Conservation (phyloP, 2,113 vertebrate species). For the Leptobrachium leishanense region DNA sequence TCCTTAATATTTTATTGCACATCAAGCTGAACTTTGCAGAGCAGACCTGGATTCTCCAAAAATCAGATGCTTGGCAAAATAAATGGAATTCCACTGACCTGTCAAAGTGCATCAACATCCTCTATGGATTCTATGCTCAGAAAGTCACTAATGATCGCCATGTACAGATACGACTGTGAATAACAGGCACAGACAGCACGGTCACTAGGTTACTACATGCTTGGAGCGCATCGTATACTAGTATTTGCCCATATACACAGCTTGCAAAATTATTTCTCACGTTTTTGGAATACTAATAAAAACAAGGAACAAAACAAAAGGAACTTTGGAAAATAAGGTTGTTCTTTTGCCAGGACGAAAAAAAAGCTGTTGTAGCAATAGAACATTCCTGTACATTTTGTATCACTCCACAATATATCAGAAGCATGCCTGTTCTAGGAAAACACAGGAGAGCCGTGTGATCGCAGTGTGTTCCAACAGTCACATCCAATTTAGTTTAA, state of each 20-base stretch:
- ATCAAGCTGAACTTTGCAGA: too few species aligned
- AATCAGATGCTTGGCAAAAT: background rate
- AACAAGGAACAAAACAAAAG: slow-evolving; percentile 25
- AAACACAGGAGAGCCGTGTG: slow-evolving; percentile 15
- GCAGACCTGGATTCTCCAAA: background rate
- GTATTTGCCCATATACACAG: background rate
- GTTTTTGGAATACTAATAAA: background rate
- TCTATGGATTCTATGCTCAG: background rate
- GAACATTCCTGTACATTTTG: slow-evolving; percentile 22
- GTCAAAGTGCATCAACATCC: background rate
- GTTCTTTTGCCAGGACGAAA: slow-evolving; percentile 21
- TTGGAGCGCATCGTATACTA: background rate
- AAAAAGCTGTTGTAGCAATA: slow-evolving; percentile 3
- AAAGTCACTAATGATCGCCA: background rate
- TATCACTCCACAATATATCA: slow-evolving; percentile 15
- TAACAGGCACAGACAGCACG: background rate
- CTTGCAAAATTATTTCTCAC: background rate
- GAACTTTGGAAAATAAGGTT: background rate
- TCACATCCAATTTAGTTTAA: slow-evolving; percentile 37
- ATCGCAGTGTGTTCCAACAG: slow-evolving; percentile 20
- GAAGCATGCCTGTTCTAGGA: slow-evolving; percentile 13
- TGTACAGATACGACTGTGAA: background rate
- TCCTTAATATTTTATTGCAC: too few species aligned
- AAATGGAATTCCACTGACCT: background rate
- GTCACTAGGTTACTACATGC: slow-evolving; percentile 1